Conservation (phyloP, 2,888 invertebrate genomes). For the Teleiodes luculella region DNA sequence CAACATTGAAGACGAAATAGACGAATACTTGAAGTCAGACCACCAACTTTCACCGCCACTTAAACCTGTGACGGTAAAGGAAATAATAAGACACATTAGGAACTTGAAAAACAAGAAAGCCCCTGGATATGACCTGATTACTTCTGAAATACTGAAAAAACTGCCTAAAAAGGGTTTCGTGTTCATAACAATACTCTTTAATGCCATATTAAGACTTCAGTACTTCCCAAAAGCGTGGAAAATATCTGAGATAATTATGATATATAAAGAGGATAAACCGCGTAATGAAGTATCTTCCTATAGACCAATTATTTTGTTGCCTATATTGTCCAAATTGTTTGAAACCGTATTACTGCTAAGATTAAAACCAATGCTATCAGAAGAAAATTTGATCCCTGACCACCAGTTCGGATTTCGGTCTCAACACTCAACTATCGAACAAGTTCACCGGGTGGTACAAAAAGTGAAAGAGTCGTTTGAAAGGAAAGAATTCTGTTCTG, state of each 20-base stretch:
- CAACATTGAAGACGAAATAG: too few species aligned
- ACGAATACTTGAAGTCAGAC: too few species aligned
- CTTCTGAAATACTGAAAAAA: not conserved
- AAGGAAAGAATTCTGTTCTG: slow-evolving; percentile 4
- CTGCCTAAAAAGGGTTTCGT: not conserved
- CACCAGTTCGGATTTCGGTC: slow-evolving; percentile 20
- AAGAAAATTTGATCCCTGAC: slow-evolving; percentile 2
- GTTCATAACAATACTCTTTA: not conserved
- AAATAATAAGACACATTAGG: too few species aligned
- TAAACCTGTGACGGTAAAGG: too few species aligned
- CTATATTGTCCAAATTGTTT: not conserved
- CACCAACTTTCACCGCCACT: too few species aligned
- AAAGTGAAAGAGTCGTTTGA: slow-evolving; percentile 7
- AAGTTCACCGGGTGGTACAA: slow-evolving; percentile 11
- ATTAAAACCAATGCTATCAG: not conserved
- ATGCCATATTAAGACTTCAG: not conserved
- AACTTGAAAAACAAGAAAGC: too few species aligned
- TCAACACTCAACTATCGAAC: slow-evolving; percentile 17
- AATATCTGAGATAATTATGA: not conserved
- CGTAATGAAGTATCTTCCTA: not conserved
- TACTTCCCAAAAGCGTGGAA: not conserved
- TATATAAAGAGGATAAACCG: not conserved
- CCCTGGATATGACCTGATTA: not conserved
- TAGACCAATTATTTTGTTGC: not conserved
- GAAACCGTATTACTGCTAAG: not conserved